phyloP scores from a whole-genome alignment of 2,888 invertebrate genomes.

The Scrobipalpa atriplicella region DNA sequence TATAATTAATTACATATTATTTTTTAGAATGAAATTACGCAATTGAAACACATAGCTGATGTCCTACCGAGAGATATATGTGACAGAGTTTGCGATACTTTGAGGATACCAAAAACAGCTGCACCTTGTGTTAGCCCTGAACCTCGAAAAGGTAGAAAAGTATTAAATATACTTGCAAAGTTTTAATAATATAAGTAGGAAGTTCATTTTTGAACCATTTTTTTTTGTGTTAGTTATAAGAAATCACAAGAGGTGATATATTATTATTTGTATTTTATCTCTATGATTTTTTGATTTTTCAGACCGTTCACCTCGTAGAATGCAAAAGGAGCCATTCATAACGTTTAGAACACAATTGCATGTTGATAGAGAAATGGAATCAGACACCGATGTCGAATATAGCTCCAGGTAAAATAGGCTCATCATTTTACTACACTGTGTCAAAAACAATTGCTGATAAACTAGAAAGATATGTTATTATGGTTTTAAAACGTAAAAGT shows the following conservation, averaged over 20 bases:
- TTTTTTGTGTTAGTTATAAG: no score
- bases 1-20: no score
- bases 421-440: no score
- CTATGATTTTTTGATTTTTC: slow-evolving; percentile 31
- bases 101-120: slow-evolving; percentile 53
- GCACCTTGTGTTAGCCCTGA: slow-evolving; percentile 23
- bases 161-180: no score
- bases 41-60: slow-evolving; percentile 55
- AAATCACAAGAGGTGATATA: not conserved
- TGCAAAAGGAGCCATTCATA: slow-evolving; percentile 60
- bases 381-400: slow-evolving; percentile 73
- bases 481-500: no score
- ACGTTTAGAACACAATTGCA: slow-evolving; percentile 61
- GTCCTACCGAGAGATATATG: slow-evolving; percentile 65
- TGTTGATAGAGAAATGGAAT: slow-evolving; percentile 65
- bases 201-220: no score
- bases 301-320: slow-evolving; percentile 42
- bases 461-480: no score
- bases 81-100: slow-evolving; percentile 62
- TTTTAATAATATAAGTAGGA: not conserved
- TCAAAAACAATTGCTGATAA: no score
- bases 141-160: not conserved
- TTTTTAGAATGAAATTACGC: slow-evolving; percentile 32
- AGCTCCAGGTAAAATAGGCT: slow-evolving; percentile 55
- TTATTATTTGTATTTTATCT: no score